These are phyloP conservation scores for Patagioenas fasciata DNA, from an alignment of 2,113 vertebrate species.

Conservation along the genomic window DNA sequence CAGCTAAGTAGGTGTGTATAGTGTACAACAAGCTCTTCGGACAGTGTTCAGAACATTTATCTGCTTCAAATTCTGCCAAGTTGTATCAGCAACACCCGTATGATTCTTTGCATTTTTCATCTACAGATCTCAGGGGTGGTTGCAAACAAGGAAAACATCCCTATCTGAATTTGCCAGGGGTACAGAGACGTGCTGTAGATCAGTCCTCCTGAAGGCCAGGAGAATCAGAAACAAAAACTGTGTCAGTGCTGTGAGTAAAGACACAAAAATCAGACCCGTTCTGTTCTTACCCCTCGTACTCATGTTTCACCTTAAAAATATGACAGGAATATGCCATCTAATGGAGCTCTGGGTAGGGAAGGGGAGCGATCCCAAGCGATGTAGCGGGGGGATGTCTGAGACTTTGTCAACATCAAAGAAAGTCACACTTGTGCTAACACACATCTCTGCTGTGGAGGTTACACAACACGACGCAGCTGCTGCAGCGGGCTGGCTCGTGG, in stretches of 20 bases:
- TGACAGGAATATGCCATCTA: neutral
- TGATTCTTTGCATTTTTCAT: neutral
- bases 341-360: neutral
- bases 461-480: neutral
- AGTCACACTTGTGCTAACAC: neutral
- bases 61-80: neutral
- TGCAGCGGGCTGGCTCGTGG: neutral
- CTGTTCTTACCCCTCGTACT: neutral
- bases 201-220: neutral
- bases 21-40: neutral
- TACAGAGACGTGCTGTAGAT: neutral
- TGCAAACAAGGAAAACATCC: neutral
- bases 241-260: neutral
- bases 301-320: neutral
- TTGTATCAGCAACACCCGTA: neutral
- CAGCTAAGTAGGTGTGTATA: neutral
- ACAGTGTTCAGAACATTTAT: neutral
- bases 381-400: neutral
- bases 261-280: neutral
- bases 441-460: neutral
- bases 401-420: conserved; percentile 6
- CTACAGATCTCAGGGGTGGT: neutral
- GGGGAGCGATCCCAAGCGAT: neutral
- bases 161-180: neutral
- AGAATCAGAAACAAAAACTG: neutral